These are phyloP conservation scores for Elgaria multicarinata DNA, from an alignment of 2,113 vertebrate species.

Conservation along the genomic window DNA sequence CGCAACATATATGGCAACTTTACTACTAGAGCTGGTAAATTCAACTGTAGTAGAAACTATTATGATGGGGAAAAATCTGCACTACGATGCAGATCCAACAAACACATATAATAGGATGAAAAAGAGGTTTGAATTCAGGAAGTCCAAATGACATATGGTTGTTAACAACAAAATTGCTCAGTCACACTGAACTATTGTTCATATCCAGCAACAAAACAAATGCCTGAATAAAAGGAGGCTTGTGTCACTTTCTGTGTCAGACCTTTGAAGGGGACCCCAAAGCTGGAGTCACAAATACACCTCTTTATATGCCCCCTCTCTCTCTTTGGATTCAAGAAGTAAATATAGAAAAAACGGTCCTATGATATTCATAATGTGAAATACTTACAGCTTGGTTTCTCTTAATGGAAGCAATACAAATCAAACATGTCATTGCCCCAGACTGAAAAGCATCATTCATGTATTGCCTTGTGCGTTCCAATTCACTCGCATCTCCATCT, in stretches of 20 bases:
- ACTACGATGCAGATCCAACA: not conserved
- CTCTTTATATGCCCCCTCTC: not conserved
- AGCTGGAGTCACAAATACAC: not conserved
- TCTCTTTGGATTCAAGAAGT: not conserved
- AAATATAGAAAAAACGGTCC: not conserved
- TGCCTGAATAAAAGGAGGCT: not conserved
- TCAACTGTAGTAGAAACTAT: not conserved
- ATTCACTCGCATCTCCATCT: slow-evolving; percentile 87
- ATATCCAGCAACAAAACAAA: not conserved
- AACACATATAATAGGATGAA: not conserved
- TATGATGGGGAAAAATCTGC: not conserved
- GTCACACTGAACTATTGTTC: not conserved
- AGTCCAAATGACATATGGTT: not conserved
- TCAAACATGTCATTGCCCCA: slow-evolving; percentile 92
- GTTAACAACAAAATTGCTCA: not conserved
- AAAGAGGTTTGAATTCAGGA: not conserved
- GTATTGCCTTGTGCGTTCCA: slow-evolving; percentile 90
- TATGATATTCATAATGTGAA: slow-evolving; percentile 14
- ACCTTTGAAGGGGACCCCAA: not conserved
- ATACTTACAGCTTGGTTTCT: slow-evolving; percentile 92
- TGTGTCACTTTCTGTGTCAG: not conserved
- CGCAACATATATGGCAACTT: not conserved
- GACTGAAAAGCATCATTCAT: slow-evolving; percentile 94
- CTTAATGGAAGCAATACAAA: slow-evolving; percentile 96
- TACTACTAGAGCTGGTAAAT: not conserved